Percentiles rank a stretch among this genome's conserved stretches.
phyloP scores from a whole-genome alignment of 1,140 invertebrate genomes.

The Pteromalus puparum region DNA sequence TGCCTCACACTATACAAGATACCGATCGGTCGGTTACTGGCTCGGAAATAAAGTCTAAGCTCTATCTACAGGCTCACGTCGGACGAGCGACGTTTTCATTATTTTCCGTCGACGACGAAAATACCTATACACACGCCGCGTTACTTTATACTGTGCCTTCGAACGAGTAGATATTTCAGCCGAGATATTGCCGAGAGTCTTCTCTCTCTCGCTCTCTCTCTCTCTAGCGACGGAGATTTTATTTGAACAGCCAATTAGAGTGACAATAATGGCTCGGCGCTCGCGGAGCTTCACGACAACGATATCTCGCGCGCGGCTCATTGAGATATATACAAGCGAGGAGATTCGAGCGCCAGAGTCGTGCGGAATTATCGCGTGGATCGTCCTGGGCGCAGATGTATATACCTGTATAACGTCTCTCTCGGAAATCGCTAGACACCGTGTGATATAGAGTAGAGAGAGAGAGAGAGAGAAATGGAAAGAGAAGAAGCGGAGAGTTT shows the following conservation, averaged over 20 bases:
- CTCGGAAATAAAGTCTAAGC: no score
- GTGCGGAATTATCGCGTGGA: neutral
- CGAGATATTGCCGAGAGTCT: neutral
- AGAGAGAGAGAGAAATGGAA: no score
- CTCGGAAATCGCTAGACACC: no score
- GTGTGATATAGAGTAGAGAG: no score
- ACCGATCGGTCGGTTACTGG: no score
- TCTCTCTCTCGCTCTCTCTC: no score
- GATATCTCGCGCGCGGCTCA: neutral
- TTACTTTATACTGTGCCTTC: no score
- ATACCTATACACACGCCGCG: neutral
- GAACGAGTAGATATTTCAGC: neutral
- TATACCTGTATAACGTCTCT: neutral
- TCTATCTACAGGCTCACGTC: no score
- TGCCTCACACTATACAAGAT: neutral
- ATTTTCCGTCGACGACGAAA: neutral
- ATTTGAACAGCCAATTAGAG: neutral
- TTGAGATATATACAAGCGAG: neutral
- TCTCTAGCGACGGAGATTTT: neutral
- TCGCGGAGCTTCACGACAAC: neutral
- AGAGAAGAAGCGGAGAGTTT: no score
- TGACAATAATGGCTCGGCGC: neutral
- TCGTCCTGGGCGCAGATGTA: neutral
- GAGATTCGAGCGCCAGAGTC: neutral
- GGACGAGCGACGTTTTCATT: neutral